These are phyloP conservation scores for Enteromius fasciolatus DNA, from an alignment of 2,797 vertebrate genomes.

Conservation along the genomic window DNA sequence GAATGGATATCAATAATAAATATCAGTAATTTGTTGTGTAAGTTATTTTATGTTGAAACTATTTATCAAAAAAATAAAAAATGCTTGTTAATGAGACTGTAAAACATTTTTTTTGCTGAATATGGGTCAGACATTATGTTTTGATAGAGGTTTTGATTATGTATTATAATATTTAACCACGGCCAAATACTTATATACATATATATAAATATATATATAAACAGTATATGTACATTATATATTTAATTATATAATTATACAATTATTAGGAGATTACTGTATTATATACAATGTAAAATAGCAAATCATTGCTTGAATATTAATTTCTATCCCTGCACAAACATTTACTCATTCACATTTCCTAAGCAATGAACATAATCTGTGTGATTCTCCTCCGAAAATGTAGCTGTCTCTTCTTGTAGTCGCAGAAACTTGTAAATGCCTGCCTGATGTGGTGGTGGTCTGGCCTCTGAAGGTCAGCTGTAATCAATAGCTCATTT, in stretches of 20 bases:
- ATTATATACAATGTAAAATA: background rate
- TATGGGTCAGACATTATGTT: conserved; percentile 10
- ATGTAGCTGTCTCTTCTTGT: conserved; percentile 2
- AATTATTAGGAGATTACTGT: too few relatives aligned
- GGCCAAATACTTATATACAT: background rate
- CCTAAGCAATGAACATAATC: background rate
- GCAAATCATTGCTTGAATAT: background rate
- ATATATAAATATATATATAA: too few relatives aligned
- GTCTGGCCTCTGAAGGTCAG: conserved; percentile 48
- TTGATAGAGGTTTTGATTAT: background rate
- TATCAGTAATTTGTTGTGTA: background rate
- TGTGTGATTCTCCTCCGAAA: background rate
- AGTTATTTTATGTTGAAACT: background rate
- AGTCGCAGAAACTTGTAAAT: background rate
- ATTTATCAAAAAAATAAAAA: background rate
- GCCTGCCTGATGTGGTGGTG: conserved; percentile 7
- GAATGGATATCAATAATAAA: background rate
- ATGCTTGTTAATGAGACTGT: background rate
- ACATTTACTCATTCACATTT: background rate
- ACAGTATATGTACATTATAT: too few relatives aligned
- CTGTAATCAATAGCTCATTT: conserved; percentile 50
- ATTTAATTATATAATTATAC: too few relatives aligned
- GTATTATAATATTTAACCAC: background rate
- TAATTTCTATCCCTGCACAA: background rate
- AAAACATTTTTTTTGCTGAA: background rate